Conservation (phyloP, 2,888 invertebrate genomes). For the Pheosia tremula region DNA sequence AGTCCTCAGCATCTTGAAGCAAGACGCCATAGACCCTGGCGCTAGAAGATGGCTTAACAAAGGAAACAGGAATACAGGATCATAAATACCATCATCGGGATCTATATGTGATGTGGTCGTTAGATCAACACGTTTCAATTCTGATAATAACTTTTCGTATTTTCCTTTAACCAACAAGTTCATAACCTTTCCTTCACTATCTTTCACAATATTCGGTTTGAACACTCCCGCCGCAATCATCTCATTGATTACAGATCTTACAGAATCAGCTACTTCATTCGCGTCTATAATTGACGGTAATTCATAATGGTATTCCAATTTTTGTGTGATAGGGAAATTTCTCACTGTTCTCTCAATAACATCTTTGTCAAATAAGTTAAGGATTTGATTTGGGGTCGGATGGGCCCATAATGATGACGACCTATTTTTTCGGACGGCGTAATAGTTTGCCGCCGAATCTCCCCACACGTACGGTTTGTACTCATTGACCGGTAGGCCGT, state of each 20-base stretch:
- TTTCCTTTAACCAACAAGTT: conserved; percentile 49
- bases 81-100: conserved; percentile 85
- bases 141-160: conserved; percentile 42
- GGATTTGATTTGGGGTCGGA: conserved; percentile 88
- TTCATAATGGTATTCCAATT: conserved; percentile 77
- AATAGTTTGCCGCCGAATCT: conserved; percentile 90
- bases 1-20: conserved; percentile 87
- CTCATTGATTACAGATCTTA: conserved; percentile 45
- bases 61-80: conserved; percentile 92
- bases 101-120: conserved; percentile 51
- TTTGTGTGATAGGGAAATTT: conserved; percentile 88
- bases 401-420: conserved; percentile 87
- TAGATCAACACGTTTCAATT: conserved; percentile 48
- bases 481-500: conserved; percentile 86
- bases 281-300: conserved; percentile 46
- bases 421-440: conserved; percentile 86
- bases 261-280: conserved; percentile 32
- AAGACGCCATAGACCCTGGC: conserved; percentile 89
- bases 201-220: conserved; percentile 45
- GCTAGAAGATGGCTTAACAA: conserved; percentile 89
- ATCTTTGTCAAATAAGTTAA: conserved; percentile 88
- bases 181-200: conserved; percentile 51
- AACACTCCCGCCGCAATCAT: conserved; percentile 50
- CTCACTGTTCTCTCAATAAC: conserved; percentile 87
- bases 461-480: conserved; percentile 94